These are phyloP conservation scores for Thysanoteuthis rhombus DNA, from an alignment of 2,888 invertebrate genomes.

Conservation along the genomic window DNA sequence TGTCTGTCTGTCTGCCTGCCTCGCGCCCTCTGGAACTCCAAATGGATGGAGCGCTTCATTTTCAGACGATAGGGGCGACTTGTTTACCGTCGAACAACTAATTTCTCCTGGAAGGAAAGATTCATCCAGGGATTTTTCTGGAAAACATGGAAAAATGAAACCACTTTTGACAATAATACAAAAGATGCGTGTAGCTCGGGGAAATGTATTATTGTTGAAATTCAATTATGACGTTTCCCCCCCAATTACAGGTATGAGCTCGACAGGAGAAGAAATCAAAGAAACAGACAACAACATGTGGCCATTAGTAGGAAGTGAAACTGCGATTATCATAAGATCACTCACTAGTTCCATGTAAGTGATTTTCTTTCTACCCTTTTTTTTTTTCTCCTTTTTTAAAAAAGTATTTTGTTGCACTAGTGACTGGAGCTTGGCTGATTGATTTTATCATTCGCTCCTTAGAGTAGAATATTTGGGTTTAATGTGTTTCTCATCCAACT, in stretches of 20 bases:
- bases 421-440: too few species aligned
- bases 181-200: neutral
- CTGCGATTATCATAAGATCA: too few species aligned
- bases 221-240: neutral
- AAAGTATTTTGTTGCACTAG: too few species aligned
- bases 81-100: neutral
- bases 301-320: neutral
- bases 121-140: neutral
- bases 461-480: too few species aligned
- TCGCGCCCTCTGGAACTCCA: conserved; percentile 1
- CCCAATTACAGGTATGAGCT: neutral
- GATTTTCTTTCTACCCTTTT: too few species aligned
- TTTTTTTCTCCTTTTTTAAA: too few species aligned
- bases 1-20: neutral
- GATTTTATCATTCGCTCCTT: too few species aligned
- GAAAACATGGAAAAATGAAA: neutral
- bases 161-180: neutral
- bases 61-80: too few species aligned
- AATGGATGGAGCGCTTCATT: neutral
- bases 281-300: neutral
- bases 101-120: neutral
- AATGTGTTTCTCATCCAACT: too few species aligned
- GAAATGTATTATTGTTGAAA: neutral
- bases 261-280: neutral
- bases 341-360: too few species aligned